Conservation (phyloP, 1,140 invertebrate genomes). For the Anagrus nilaparvatae region DNA sequence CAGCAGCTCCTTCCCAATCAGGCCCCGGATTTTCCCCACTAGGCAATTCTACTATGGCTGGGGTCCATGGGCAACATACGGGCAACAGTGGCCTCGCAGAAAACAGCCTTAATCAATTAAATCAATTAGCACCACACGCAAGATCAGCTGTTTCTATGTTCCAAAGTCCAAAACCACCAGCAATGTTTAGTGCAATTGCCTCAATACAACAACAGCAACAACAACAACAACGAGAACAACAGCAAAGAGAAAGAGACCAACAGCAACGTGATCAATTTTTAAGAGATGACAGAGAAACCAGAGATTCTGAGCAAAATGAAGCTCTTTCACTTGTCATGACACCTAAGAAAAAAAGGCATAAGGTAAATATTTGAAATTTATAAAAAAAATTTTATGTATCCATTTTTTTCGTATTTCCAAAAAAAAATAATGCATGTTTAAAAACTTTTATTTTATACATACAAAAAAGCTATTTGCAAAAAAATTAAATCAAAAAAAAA, state of each 20-base stretch:
- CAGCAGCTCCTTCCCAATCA: constrained; percentile 41
- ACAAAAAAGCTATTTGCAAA: no score
- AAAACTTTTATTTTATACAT: neutral
- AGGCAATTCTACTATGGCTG: constrained; percentile 18
- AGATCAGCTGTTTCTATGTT: constrained; percentile 62
- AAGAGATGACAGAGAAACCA: constrained; percentile 52
- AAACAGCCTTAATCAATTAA: constrained; percentile 51
- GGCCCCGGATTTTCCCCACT: constrained; percentile 41
- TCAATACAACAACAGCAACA: constrained; percentile 54
- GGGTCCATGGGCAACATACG: constrained; percentile 31
- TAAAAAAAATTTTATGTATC: no score
- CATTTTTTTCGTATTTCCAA: no score
- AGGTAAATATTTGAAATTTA: constrained; percentile 54
- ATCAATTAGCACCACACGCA: constrained; percentile 56
- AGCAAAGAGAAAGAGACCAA: constrained; percentile 31
- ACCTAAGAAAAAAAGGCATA: constrained; percentile 92
- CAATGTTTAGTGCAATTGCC: constrained; percentile 40
- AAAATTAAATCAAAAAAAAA: neutral
- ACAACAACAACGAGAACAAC: constrained; percentile 48
- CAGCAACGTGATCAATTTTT: constrained; percentile 54
- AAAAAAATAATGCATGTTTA: neutral
- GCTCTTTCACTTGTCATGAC: constrained; percentile 86
- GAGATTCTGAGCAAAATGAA: constrained; percentile 81
- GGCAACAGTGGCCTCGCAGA: constrained; percentile 39
- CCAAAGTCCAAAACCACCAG: constrained; percentile 65